Evolutionary conservation across 2,113 vertebrate species (phyloP), one percentile per base, ranked within the genome.

Genomic region (Lampris incognitus): DNA sequence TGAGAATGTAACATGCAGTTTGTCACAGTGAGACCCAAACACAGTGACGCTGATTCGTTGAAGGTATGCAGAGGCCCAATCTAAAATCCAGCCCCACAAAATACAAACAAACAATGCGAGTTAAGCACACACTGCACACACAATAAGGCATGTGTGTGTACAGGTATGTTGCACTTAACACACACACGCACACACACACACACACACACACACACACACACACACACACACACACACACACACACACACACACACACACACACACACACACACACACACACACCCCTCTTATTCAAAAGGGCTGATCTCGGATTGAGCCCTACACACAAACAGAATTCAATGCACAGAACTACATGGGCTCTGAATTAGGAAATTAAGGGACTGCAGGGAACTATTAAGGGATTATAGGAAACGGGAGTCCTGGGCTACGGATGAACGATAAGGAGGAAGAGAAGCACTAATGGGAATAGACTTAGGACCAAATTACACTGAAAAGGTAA

Each of bases 241-340:
- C 59, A 48, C 54, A 75, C 6, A 52, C 38, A 8, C 44, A 36
- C 67, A 65, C 41, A 62, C 41, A 50, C n/a, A 38, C 41, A 63
- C 11, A 61, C 48, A 52, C 37, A 55, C 58, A 42, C 40, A 62
- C 44, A 44, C 49, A 11, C 9, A 44, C 49, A 46, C 44, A 62
- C 66, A 24, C 41, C 36, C 24, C 7, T 59, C 50, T 61, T 56
- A 42, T 48, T 65, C n/a, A 39, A 71, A 24, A 51, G 63, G 72
- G 70, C 42, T 67, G 2, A 66, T 72, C 75, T 76, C 40, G 74
- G 60, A 70, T 57, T 54, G 49, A 41, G 46, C 64, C 44, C 3
- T 24, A 73, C 63, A 73, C 42, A 74, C 56, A 82, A 42, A 80
- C 9, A 72, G 58, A 81, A 60, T 69, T 40, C n/a, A 39, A 39